These are phyloP conservation scores for Asarcornis scutulata DNA, from an alignment of 2,113 vertebrate genomes.

Conservation along the genomic window DNA sequence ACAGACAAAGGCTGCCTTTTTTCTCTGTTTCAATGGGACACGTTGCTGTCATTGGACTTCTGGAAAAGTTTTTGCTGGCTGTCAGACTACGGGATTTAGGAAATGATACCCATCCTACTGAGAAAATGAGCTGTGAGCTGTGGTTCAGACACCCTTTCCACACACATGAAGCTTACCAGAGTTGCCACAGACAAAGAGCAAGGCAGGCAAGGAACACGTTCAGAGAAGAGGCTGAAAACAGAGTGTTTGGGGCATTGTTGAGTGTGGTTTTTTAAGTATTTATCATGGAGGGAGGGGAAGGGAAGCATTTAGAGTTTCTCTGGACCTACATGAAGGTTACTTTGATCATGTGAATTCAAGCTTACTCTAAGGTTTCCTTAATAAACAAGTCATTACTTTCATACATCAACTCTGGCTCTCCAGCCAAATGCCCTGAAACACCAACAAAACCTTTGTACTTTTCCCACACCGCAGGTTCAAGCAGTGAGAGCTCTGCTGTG, in stretches of 20 bases:
- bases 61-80: neutral
- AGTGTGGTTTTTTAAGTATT: neutral
- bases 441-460: neutral
- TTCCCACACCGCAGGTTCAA: rapidly evolving
- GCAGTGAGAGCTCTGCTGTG: neutral
- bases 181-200: neutral
- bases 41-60: rapidly evolving
- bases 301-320: neutral
- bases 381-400: neutral
- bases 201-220: neutral
- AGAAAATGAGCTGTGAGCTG: neutral
- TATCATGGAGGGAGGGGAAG: neutral
- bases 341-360: neutral
- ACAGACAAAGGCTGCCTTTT: neutral
- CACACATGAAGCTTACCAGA: neutral
- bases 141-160: rapidly evolving
- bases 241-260: neutral
- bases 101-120: neutral
- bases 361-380: neutral
- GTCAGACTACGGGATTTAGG: neutral
- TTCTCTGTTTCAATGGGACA: neutral
- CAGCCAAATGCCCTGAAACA: neutral
- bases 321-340: neutral
- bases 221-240: neutral
- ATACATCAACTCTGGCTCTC: neutral